Percentiles rank a stretch among this genome's conserved stretches.
phyloP scores from a whole-genome alignment of 2,113 vertebrate genomes.

The Nannospalax galili region DNA sequence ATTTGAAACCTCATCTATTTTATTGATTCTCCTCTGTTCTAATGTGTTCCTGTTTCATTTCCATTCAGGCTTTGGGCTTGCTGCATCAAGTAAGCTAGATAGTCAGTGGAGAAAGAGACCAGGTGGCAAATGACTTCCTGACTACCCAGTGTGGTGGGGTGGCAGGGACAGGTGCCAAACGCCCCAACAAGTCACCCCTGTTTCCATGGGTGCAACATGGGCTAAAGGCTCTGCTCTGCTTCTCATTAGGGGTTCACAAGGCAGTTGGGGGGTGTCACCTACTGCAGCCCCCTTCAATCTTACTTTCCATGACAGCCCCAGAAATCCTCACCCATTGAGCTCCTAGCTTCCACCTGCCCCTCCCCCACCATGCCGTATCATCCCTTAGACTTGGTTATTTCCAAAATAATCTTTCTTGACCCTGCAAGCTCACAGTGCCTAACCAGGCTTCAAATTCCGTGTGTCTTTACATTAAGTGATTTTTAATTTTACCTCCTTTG shows the following conservation, averaged over 20 bases:
- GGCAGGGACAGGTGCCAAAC: fast-evolving
- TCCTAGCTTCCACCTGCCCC: too few relatives aligned
- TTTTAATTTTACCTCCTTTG: background rate
- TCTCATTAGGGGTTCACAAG: background rate
- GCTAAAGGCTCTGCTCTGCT: background rate
- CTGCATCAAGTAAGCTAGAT: slow-evolving; percentile 1
- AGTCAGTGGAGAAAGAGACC: background rate
- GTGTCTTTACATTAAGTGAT: fast-evolving
- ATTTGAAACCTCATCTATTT: slow-evolving; percentile 49
- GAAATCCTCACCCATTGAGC: background rate
- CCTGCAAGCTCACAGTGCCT: background rate
- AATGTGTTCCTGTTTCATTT: slow-evolving; percentile 48
- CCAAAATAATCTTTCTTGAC: too few relatives aligned
- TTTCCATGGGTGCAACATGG: fast-evolving
- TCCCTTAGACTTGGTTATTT: fast-evolving
- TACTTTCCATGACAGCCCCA: background rate
- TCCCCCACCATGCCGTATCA: too few relatives aligned
- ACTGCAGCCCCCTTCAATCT: background rate
- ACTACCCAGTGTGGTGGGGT: background rate
- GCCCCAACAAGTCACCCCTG: too few relatives aligned
- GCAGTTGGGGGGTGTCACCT: background rate
- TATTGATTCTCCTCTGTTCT: slow-evolving; percentile 29
- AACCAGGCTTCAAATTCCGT: too few relatives aligned
- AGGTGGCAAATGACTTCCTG: background rate
- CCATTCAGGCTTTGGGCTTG: background rate